These are phyloP conservation scores for Drosophila neocordata DNA, from an alignment of 1,140 invertebrate genomes.

Conservation along the genomic window DNA sequence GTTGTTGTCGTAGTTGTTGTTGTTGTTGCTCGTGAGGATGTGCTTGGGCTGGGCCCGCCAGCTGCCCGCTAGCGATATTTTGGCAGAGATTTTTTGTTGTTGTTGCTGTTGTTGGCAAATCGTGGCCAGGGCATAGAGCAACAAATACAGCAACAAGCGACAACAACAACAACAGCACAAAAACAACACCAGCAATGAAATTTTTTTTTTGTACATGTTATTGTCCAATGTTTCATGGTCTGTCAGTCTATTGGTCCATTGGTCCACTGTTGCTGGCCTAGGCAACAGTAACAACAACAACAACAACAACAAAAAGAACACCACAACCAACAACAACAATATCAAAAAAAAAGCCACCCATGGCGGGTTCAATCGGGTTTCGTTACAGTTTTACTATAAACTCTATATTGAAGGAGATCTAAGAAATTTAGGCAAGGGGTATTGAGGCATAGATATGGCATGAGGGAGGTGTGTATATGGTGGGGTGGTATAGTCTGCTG, in stretches of 20 bases:
- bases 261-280: conserved; percentile 29
- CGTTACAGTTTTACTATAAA: conserved; percentile 77
- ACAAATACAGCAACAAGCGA: conserved; percentile 29
- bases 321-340: conserved; percentile 42
- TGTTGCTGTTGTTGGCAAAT: conserved; percentile 35
- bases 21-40: conserved; percentile 71
- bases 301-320: conserved; percentile 44
- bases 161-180: conserved; percentile 48
- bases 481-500: no score
- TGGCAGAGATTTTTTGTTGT: conserved; percentile 64
- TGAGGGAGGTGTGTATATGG: conserved; percentile 24
- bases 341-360: conserved; percentile 60
- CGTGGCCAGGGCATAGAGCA: conserved; percentile 60
- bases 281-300: conserved; percentile 33
- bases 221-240: conserved; percentile 71
- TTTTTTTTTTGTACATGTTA: conserved; percentile 68
- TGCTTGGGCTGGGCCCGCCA: conserved; percentile 69
- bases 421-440: neutral
- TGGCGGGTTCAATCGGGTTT: conserved; percentile 80
- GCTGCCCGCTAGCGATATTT: conserved; percentile 76
- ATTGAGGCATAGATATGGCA: conserved; percentile 2
- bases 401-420: conserved; percentile 55
- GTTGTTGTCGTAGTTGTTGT: conserved; percentile 49
- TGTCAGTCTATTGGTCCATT: conserved; percentile 49
- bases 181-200: conserved; percentile 70